A percentile compares a stretch with the other conserved stretches of the same genome.
Evolutionary conservation across 2,888 invertebrate species (phyloP).

Genomic region (Parnassius smintheus): DNA sequence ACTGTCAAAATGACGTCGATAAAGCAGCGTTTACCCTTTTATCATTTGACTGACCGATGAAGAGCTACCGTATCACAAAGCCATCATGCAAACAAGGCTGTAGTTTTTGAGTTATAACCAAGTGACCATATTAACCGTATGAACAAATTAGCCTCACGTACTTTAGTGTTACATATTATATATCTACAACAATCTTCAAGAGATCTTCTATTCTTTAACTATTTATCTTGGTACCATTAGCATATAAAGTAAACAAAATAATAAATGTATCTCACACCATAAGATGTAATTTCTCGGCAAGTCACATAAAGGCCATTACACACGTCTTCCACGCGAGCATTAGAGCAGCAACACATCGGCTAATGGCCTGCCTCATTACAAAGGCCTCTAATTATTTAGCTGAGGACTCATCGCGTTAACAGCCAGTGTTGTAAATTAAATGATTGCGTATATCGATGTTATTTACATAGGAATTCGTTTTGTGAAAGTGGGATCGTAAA

Average conservation of each 20-base stretch:
- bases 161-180: too few relatives aligned
- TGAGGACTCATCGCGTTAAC: constrained; percentile 43
- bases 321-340: constrained; percentile 49
- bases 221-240: too few relatives aligned
- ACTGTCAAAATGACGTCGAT: too few relatives aligned
- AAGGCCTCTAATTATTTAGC: constrained; percentile 57
- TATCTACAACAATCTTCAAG: too few relatives aligned
- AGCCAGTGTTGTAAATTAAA: constrained; percentile 38
- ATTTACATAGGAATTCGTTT: constrained; percentile 42
- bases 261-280: background rate
- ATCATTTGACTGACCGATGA: too few relatives aligned
- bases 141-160: too few relatives aligned
- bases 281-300: constrained; percentile 42
- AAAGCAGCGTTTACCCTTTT: too few relatives aligned
- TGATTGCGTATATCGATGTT: constrained; percentile 40
- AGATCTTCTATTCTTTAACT: too few relatives aligned
- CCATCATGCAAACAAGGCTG: too few relatives aligned
- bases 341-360: constrained; percentile 53
- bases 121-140: too few relatives aligned
- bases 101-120: too few relatives aligned
- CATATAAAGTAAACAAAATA: background rate
- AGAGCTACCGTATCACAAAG: too few relatives aligned
- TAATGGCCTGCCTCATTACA: constrained; percentile 59
- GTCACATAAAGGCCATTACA: constrained; percentile 50
- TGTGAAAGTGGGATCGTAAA: constrained; percentile 29